Percentiles rank a stretch among this genome's conserved stretches.
Evolutionary conservation across 2,888 invertebrate genomes (phyloP).

Genomic region (Xestia rhomboidea): DNA sequence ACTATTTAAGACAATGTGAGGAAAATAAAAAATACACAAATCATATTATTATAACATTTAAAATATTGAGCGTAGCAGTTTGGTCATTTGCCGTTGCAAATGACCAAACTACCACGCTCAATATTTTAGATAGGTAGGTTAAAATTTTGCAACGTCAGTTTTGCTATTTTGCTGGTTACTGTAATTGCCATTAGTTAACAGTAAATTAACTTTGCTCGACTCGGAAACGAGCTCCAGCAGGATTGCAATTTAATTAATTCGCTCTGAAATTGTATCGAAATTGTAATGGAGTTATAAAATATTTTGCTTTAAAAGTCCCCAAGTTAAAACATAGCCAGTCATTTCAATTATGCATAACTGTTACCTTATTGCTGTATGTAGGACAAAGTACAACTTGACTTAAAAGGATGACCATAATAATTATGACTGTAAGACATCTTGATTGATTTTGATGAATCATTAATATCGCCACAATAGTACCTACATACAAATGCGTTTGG

Average conservation of each 20-base stretch:
- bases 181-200: slow-evolving; percentile 52
- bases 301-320: slow-evolving; percentile 1
- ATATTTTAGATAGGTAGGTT: too few relatives aligned
- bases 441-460: slow-evolving; percentile 46
- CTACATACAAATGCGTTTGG: slow-evolving; percentile 8
- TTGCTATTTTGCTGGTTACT: slow-evolving; percentile 39
- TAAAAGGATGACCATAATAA: slow-evolving; percentile 26
- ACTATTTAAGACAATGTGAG: slow-evolving; percentile 6
- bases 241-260: slow-evolving; percentile 62
- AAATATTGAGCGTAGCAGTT: slow-evolving; percentile 14
- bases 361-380: background rate
- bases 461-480: slow-evolving; percentile 27
- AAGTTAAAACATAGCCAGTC: background rate
- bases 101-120: too few relatives aligned
- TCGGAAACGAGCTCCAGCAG: slow-evolving; percentile 36
- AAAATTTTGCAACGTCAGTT: slow-evolving; percentile 35
- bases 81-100: slow-evolving; percentile 8
- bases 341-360: slow-evolving; percentile 11
- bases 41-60: background rate
- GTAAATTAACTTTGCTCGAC: slow-evolving; percentile 49
- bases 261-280: slow-evolving; percentile 42
- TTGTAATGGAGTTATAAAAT: slow-evolving; percentile 16
- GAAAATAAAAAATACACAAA: slow-evolving; percentile 2
- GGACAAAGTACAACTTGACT: slow-evolving; percentile 28
- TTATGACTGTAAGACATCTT: slow-evolving; percentile 16